These are phyloP conservation scores for Zonitis immaculata DNA, from an alignment of 2,888 invertebrate species.

Conservation along the genomic window DNA sequence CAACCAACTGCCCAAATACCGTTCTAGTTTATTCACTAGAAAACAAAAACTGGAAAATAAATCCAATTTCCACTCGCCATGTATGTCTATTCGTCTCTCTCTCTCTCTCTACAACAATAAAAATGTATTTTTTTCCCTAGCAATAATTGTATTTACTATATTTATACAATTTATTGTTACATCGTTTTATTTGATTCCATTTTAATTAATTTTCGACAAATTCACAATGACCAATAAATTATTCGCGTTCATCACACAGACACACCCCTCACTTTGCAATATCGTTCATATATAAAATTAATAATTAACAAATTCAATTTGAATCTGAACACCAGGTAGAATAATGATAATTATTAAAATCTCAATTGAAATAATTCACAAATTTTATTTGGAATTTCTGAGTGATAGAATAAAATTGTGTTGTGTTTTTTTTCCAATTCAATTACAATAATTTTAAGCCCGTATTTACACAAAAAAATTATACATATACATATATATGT, in stretches of 20 bases:
- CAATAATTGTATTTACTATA: no score
- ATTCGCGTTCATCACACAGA: no score
- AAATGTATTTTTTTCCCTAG: no score
- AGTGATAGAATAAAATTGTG: constrained; percentile 39
- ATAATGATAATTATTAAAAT: neutral
- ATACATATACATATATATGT: no score
- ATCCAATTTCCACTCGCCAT: neutral
- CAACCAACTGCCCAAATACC: constrained; percentile 28
- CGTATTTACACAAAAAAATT: constrained; percentile 7
- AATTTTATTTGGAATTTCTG: constrained; percentile 28
- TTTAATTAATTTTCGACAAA: neutral
- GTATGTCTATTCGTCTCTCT: no score
- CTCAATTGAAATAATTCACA: constrained; percentile 15
- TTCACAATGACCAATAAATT: neutral
- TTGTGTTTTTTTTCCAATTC: constrained; percentile 36
- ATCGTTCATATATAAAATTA: neutral
- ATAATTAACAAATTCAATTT: neutral
- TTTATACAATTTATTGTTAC: neutral
- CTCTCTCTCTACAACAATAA: no score
- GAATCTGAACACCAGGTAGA: neutral
- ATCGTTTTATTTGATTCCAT: neutral
- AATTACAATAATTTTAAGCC: constrained; percentile 4
- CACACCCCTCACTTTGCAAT: neutral
- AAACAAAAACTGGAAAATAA: neutral
- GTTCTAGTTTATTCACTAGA: constrained; percentile 10